Evolutionary conservation across 1,140 invertebrate species (phyloP), one percentile per base, ranked within the genome.

Genomic region (Dreissena polymorpha): DNA sequence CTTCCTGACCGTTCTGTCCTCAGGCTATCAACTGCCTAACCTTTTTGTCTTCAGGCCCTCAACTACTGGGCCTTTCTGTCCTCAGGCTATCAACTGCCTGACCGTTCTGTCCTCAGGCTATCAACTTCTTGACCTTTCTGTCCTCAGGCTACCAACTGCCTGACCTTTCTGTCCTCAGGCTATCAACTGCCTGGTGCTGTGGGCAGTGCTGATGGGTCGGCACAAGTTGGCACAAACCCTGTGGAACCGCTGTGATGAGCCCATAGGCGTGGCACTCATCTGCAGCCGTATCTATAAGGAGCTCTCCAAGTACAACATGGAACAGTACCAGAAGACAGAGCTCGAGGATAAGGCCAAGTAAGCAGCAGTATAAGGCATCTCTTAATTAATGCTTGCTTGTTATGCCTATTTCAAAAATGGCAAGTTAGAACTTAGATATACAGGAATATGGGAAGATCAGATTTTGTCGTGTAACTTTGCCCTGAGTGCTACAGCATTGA

Each of bases 171-270:
- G 39, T 39, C 63, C 83, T 18, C 64, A 92, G 90, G 91, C 92
- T 27, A 77, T 91, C 3, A 89, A 91, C 75, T 88, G 87, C 63
- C 71, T 93, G 50, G 89, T 92, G 16, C 86, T 93, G 14, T 93
- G 92, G 93, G 91, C 93, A 14, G 90, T 91, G 14, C 86, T 93
- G 51, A 91, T 92, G 80, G 91, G 91, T 78, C 85, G 91, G 13
- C 87, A 87, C 10, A 89, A 92, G 70, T 81, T 94, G 39, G 92
- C 92, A 0, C 93, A 93, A 74, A 87, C 93, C 10, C 74, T 94
- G 21, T 94, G 93, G 93, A 92, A 93, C 80, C 88, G 90, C 51
- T 90, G 92, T 21, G 92, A 93, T 75, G 92, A 94, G 67, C 93
- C 93, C 0, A 92, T 94, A 21, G 92, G 93, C 49, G 81, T 94